Evolutionary conservation across 2,113 vertebrate genomes (phyloP).

Genomic region (Terrapene triunguis): DNA sequence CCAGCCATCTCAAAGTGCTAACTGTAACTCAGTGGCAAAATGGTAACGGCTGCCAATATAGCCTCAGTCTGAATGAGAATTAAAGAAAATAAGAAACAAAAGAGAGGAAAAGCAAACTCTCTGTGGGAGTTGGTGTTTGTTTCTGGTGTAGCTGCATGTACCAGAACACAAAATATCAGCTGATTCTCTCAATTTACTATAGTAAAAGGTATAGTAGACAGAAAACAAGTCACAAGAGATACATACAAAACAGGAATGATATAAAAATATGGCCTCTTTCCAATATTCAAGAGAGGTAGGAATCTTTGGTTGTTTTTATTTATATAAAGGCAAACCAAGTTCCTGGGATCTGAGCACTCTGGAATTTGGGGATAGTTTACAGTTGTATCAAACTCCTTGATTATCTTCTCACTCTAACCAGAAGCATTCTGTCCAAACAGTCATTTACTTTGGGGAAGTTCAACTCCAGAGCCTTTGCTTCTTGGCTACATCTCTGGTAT

Average conservation of each 20-base stretch:
- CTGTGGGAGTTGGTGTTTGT: background rate
- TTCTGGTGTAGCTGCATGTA: background rate
- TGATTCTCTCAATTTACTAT: background rate
- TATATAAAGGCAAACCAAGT: background rate
- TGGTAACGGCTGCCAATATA: fast-evolving
- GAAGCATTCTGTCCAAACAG: background rate
- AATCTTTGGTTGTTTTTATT: background rate
- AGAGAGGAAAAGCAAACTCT: fast-evolving
- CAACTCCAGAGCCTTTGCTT: background rate
- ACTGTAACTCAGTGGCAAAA: background rate
- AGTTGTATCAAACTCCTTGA: background rate
- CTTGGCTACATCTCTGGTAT: background rate
- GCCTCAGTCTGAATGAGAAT: background rate
- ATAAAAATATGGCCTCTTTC: background rate
- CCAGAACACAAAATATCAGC: background rate
- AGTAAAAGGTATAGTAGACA: background rate
- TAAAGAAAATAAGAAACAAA: fast-evolving
- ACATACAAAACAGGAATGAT: fast-evolving
- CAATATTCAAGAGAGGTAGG: background rate
- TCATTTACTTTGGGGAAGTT: fast-evolving
- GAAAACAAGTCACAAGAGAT: background rate
- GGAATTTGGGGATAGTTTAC: background rate
- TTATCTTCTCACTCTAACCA: background rate
- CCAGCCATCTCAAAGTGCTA: no score
- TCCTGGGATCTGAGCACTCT: background rate